Evolutionary conservation across 1,140 invertebrate genomes (phyloP), one percentile per base, ranked within the genome.

Genomic region (Drosophila serrata): DNA sequence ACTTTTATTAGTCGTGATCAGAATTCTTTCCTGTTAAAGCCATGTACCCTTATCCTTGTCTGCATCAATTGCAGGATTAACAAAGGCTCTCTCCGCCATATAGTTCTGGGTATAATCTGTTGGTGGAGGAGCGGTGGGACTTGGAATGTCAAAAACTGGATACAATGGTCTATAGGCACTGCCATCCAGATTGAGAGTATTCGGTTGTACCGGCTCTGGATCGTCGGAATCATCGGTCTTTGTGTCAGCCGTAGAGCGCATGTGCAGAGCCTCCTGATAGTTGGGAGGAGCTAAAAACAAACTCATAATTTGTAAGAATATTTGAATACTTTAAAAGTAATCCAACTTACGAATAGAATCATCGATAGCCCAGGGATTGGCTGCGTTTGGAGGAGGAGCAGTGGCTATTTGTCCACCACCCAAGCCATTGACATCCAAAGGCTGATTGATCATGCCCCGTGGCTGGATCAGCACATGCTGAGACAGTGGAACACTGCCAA

Each of bases 401-500:
- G 58, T 67, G 22, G 72, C 55, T 6, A 17, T 4, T 40, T 53
- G 19, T 12, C 17, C 70, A 17, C 37, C 45, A 22, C n/a, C 22
- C 60, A 82, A 43, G 0, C 43, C 56, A 22, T 68, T 53, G 1
- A 55, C 81, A 49, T 90, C 64, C 1, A 79, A 55, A 4, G 67
- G 46, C 31, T 70, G 67, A 27, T 19, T 27, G n/a, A 40, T 22
- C 24, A 72, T 13, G 0, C 42, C 65, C 7, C 80, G 65, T n/a
- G 77, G 81, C 13, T 82, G 84, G 8, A 80, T 80, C 0, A 15
- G 48, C 2, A 53, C n/a, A 15, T 87, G 46, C 9, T 77, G 64
- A 15, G 77, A 48, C 6, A 92, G 31, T 6, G 95, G 94, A 45
- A 95, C 84, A 56, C 94, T 95, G 13, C 95, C 95, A 62, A 95